Conservation (phyloP, 2,888 invertebrate species). For the Caenorhabditis uteleia region DNA sequence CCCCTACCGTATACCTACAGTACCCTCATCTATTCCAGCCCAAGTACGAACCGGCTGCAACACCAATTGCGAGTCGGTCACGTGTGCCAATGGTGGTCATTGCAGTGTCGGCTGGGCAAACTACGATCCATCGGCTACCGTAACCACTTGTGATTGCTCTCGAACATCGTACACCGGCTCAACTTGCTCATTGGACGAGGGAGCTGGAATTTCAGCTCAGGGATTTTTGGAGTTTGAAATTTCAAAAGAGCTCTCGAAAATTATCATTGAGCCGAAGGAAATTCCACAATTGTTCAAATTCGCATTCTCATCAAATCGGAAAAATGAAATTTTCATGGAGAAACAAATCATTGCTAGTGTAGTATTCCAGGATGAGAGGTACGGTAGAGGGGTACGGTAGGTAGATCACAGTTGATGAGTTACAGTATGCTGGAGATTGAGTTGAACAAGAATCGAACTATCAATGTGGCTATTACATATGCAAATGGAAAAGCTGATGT, state of each 20-base stretch:
- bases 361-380: constrained; percentile 21
- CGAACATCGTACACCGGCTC: constrained; percentile 59
- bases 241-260: constrained; percentile 32
- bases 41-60: constrained; percentile 56
- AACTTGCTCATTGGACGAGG: constrained; percentile 49
- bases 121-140: constrained; percentile 44
- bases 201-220: constrained; percentile 40
- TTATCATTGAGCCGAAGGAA: constrained; percentile 15
- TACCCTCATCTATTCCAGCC: constrained; percentile 25
- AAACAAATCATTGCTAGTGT: constrained; percentile 10
- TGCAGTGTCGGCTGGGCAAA: constrained; percentile 62
- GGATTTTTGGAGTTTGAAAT: constrained; percentile 51
- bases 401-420: not conserved
- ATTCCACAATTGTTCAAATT: constrained; percentile 53
- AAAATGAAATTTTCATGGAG: not conserved
- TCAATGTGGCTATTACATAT: constrained; percentile 47
- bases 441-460: constrained; percentile 52
- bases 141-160: constrained; percentile 59
- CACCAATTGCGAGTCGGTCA: constrained; percentile 50
- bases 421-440: constrained; percentile 53
- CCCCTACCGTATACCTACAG: not conserved
- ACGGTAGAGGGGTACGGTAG: not conserved
- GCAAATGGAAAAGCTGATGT: constrained; percentile 38
- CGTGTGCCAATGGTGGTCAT: constrained; percentile 63
- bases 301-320: constrained; percentile 39